Conservation (phyloP, 2,797 vertebrate genomes). For the Oreonectes daqikongensis region DNA sequence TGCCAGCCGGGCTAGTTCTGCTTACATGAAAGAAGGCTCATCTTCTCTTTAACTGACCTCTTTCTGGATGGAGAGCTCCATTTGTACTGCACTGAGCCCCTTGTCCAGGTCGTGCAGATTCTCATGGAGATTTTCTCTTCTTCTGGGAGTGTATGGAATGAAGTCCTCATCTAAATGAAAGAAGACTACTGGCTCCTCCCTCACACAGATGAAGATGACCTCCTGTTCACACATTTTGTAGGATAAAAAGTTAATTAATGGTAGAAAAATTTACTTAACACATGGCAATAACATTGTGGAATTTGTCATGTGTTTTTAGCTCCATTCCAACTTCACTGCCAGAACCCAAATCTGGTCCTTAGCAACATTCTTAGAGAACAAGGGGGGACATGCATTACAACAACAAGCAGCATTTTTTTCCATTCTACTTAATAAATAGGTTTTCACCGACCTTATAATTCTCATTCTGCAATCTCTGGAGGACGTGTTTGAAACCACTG, state of each 20-base stretch:
- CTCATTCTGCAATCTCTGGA: constrained; percentile 81
- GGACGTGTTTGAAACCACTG: constrained; percentile 77
- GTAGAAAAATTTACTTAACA: not conserved
- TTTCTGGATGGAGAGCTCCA: constrained; percentile 83
- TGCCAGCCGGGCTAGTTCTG: not conserved
- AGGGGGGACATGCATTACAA: too few species aligned
- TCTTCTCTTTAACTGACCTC: constrained; percentile 72
- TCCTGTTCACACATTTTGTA: constrained; percentile 70
- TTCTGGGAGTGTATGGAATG: constrained; percentile 82
- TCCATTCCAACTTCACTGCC: too few species aligned
- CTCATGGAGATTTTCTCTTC: constrained; percentile 80
- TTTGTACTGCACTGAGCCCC: constrained; percentile 62
- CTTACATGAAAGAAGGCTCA: not conserved
- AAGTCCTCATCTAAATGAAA: constrained; percentile 78
- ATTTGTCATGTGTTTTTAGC: not conserved
- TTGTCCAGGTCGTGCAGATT: constrained; percentile 74
- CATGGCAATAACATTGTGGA: not conserved
- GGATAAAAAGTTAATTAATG: constrained; percentile 2
- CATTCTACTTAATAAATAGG: too few species aligned
- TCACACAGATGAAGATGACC: constrained; percentile 80
- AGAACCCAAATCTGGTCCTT: too few species aligned
- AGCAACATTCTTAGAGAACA: too few species aligned
- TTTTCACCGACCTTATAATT: constrained; percentile 76
- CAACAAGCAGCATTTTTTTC: too few species aligned
- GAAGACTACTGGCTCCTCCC: constrained; percentile 84